Evolutionary conservation across 2,888 invertebrate genomes (phyloP).

Genomic region (Agrilus biguttatus): DNA sequence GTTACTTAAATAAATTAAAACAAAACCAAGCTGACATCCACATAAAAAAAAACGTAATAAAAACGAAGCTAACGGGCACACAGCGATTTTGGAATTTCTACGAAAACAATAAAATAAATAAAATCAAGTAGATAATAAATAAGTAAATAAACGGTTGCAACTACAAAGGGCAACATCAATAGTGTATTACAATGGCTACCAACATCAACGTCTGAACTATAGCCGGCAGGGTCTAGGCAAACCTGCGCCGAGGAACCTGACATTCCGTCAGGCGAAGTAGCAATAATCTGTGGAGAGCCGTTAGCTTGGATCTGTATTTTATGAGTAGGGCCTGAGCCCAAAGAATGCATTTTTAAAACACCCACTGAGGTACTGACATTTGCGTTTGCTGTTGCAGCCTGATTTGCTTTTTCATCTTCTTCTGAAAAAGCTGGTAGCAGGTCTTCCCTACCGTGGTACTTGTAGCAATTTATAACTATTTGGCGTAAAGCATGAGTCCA

Average conservation of each 20-base stretch:
- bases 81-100: slow-evolving; percentile 3
- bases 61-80: slow-evolving; percentile 7
- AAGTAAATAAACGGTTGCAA: slow-evolving; percentile 1
- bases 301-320: slow-evolving; percentile 37
- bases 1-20: slow-evolving; percentile 14
- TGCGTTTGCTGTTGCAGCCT: slow-evolving; percentile 38
- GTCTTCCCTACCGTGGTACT: slow-evolving; percentile 93
- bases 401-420: slow-evolving; percentile 68
- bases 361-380: slow-evolving; percentile 33
- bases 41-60: slow-evolving; percentile 10
- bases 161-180: background rate
- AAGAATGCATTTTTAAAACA: slow-evolving; percentile 37
- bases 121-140: slow-evolving; percentile 2
- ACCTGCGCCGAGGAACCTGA: slow-evolving; percentile 47
- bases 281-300: slow-evolving; percentile 34
- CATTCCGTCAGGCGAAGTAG: slow-evolving; percentile 36
- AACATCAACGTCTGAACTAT: slow-evolving; percentile 67
- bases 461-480: slow-evolving; percentile 96
- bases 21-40: slow-evolving; percentile 30
- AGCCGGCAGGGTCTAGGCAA: slow-evolving; percentile 55
- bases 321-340: slow-evolving; percentile 31
- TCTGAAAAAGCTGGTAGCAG: slow-evolving; percentile 87
- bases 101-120: slow-evolving; percentile 3
- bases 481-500: slow-evolving; percentile 95
- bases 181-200: slow-evolving; percentile 26